Evolutionary conservation across 1,140 invertebrate species (phyloP).

Genomic region (Tigriopus japonicus): DNA sequence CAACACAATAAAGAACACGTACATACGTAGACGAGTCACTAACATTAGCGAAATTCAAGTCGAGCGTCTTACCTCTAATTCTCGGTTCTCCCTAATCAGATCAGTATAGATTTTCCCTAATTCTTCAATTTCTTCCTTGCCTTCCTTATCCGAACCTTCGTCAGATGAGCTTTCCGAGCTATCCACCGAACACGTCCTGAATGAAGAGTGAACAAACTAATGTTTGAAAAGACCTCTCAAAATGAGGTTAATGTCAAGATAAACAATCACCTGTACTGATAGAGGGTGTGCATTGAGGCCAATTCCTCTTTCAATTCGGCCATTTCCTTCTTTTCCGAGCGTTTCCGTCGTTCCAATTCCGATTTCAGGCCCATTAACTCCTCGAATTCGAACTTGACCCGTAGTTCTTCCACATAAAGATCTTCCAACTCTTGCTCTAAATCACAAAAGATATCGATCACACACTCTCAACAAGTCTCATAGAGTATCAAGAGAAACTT

Average conservation of each 20-base stretch:
- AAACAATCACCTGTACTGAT: conserved; percentile 18
- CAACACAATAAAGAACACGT: no score
- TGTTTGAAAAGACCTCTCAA: neutral
- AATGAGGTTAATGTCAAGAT: neutral
- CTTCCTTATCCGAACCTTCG: conserved; percentile 4
- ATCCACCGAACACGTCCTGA: conserved; percentile 9
- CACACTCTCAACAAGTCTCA: no score
- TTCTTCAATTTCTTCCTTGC: neutral
- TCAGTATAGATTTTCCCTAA: neutral
- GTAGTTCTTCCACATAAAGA: conserved; percentile 12
- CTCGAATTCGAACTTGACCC: conserved; percentile 17
- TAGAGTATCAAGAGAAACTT: no score
- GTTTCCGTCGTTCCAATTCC: conserved; percentile 19
- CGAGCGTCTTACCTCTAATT: conserved; percentile 1
- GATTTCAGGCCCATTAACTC: conserved; percentile 19
- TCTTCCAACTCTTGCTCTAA: conserved; percentile 13
- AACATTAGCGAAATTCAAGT: neutral
- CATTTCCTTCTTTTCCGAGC: conserved; percentile 18
- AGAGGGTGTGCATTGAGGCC: conserved; percentile 21
- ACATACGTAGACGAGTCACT: neutral
- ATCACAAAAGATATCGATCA: no score
- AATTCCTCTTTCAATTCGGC: conserved; percentile 19
- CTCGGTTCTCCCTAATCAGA: conserved; percentile 7
- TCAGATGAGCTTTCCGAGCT: conserved; percentile 10
- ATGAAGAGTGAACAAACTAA: no score